Evolutionary conservation across 2,888 invertebrate genomes (phyloP).

Genomic region (Sminthurides aquaticus): DNA sequence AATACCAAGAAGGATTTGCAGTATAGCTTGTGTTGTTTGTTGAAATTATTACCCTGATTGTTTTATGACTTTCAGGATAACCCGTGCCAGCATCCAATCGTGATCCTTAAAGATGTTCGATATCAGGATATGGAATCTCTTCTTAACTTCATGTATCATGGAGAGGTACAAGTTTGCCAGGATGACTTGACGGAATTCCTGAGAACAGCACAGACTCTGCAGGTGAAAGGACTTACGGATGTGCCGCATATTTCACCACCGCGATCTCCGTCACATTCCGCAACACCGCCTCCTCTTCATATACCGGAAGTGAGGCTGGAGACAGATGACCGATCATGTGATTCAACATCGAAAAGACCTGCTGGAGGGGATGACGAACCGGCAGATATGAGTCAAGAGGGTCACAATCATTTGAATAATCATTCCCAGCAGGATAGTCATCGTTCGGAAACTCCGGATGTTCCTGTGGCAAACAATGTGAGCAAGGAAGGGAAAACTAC

Average conservation of each 20-base stretch:
- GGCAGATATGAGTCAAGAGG: conserved; percentile 5
- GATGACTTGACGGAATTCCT: conserved; percentile 78
- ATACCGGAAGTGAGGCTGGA: conserved; percentile 26
- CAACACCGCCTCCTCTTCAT: conserved; percentile 17
- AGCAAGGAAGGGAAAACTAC: conserved; percentile 8
- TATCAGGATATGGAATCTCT: conserved; percentile 79
- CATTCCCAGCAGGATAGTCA: conserved; percentile 6
- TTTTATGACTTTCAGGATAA: conserved; percentile 65
- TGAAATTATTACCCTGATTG: too few relatives aligned
- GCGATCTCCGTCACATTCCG: conserved; percentile 20
- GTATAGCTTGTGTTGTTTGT: too few relatives aligned
- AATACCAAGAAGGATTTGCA: too few relatives aligned
- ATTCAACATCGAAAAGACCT: conserved; percentile 11
- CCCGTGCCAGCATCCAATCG: conserved; percentile 83
- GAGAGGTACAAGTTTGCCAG: conserved; percentile 81
- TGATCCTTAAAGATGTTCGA: conserved; percentile 76
- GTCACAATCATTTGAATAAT: conserved; percentile 22
- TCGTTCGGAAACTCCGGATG: conserved; percentile 1
- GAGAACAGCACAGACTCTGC: conserved; percentile 77
- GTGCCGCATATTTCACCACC: conserved; percentile 25
- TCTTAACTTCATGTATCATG: conserved; percentile 85
- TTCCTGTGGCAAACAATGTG: conserved; percentile 10
- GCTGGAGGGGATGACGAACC: conserved; percentile 7
- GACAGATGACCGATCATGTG: conserved; percentile 20
- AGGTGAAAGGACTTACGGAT: conserved; percentile 77